Conservation (phyloP, 2,113 vertebrate species). For the Brevimyrus niger region DNA sequence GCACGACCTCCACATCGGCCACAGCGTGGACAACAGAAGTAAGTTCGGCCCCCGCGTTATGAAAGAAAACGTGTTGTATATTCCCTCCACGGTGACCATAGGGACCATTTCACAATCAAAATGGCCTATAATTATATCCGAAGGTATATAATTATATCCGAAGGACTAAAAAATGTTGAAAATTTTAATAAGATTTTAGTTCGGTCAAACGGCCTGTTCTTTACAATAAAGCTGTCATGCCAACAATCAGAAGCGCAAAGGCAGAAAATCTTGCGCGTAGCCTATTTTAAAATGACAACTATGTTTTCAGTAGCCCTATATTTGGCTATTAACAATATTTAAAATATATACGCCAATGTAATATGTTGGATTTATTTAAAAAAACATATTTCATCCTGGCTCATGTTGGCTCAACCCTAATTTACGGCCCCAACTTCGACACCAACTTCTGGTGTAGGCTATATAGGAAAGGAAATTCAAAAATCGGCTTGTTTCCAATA, state of each 20-base stretch:
- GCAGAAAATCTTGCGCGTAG: not conserved
- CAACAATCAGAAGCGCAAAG: not conserved
- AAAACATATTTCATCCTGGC: not conserved
- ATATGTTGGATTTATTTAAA: not conserved
- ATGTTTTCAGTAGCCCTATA: no score
- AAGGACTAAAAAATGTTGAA: not conserved
- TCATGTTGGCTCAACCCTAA: not conserved
- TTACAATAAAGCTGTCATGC: not conserved
- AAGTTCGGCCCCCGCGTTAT: constrained; percentile 42
- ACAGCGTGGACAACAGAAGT: constrained; percentile 85
- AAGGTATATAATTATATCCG: no score
- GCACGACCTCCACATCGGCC: constrained; percentile 74
- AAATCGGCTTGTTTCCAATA: not conserved
- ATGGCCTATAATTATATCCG: not conserved
- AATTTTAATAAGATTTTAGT: not conserved
- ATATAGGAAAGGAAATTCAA: not conserved
- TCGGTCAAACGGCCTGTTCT: not conserved
- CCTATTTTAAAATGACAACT: not conserved
- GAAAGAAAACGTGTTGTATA: not conserved
- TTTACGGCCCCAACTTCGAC: not conserved
- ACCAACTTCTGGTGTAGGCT: no score
- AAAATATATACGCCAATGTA: no score
- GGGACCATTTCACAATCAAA: not conserved
- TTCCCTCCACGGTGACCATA: not conserved
- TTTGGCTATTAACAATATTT: no score